Conservation (phyloP, 1,140 invertebrate genomes). For the Pristionchus pacificus region DNA sequence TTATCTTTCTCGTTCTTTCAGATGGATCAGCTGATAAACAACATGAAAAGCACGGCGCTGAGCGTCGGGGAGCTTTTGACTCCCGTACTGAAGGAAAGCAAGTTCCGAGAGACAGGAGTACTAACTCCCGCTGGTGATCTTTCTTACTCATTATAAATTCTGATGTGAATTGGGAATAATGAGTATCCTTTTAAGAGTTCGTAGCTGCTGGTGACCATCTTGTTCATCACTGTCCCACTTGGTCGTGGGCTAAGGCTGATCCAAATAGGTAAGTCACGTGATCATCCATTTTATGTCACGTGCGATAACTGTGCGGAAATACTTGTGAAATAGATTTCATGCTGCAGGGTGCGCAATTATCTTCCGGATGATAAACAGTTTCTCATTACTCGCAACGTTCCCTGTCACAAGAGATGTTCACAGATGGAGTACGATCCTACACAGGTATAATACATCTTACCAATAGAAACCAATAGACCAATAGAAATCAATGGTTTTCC, state of each 20-base stretch:
- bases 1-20: too few relatives aligned
- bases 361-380: slow-evolving; percentile 82
- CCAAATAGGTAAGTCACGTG: slow-evolving; percentile 67
- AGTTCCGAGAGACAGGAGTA: slow-evolving; percentile 95
- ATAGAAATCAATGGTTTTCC: too few relatives aligned
- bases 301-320: slow-evolving; percentile 75
- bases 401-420: slow-evolving; percentile 61
- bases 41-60: slow-evolving; percentile 86
- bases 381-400: slow-evolving; percentile 84
- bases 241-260: slow-evolving; percentile 90
- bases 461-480: too few relatives aligned
- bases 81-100: slow-evolving; percentile 93
- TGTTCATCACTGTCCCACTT: slow-evolving; percentile 97
- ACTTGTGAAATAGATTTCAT: slow-evolving; percentile 5
- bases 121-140: slow-evolving; percentile 69
- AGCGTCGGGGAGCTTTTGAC: slow-evolving; percentile 92
- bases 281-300: slow-evolving; percentile 47
- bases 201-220: slow-evolving; percentile 94
- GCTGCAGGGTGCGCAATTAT: slow-evolving; percentile 37
- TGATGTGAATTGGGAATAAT: slow-evolving; percentile 4
- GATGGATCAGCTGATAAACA: slow-evolving; percentile 93
- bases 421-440: slow-evolving; percentile 84
- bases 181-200: slow-evolving; percentile 68
- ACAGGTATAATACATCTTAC: too few relatives aligned
- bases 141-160: slow-evolving; percentile 57